Percentiles rank a stretch among this genome's conserved stretches.
phyloP scores from a whole-genome alignment of 2,113 vertebrate species.

The Eleginops maclovinus region DNA sequence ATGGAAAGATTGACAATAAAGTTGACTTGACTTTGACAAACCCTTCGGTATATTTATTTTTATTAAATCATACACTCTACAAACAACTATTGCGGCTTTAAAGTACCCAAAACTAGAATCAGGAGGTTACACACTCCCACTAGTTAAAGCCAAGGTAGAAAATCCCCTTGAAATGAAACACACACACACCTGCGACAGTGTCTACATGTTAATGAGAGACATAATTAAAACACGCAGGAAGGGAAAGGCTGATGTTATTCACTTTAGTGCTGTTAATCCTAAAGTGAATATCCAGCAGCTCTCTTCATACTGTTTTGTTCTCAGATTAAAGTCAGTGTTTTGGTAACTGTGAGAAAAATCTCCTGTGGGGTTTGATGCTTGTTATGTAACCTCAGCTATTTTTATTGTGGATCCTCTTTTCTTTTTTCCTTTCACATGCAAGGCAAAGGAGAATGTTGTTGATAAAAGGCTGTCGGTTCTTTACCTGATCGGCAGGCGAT shows the following conservation, averaged over 20 bases:
- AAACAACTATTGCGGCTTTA: slow-evolving; percentile 9
- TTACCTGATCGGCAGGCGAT: slow-evolving; percentile 99
- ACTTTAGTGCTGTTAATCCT: slow-evolving; percentile 20
- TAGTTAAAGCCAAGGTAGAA: slow-evolving; percentile 1
- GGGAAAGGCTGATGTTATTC: slow-evolving; percentile 18
- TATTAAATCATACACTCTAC: slow-evolving; percentile 22
- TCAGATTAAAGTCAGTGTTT: slow-evolving; percentile 68
- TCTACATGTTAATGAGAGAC: slow-evolving; percentile 39
- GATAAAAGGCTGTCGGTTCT: slow-evolving; percentile 61
- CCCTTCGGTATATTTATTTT: background rate
- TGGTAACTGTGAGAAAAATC: slow-evolving; percentile 62
- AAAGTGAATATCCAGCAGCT: slow-evolving; percentile 45
- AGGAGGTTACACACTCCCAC: background rate
- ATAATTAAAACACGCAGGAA: slow-evolving; percentile 11
- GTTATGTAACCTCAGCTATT: slow-evolving; percentile 67
- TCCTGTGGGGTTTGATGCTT: slow-evolving; percentile 58
- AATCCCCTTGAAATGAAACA: slow-evolving; percentile 30
- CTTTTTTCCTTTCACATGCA: slow-evolving; percentile 31
- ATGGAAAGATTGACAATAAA: too few species aligned
- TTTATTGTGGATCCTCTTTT: slow-evolving; percentile 57
- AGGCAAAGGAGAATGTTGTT: slow-evolving; percentile 51
- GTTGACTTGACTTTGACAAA: too few species aligned
- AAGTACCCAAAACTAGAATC: slow-evolving; percentile 2
- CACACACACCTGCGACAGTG: background rate
- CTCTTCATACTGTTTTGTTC: slow-evolving; percentile 56